Percentiles rank a stretch among this genome's conserved stretches.
Conservation (phyloP, 1,140 invertebrate species). For the Drosophila subobscura region DNA sequence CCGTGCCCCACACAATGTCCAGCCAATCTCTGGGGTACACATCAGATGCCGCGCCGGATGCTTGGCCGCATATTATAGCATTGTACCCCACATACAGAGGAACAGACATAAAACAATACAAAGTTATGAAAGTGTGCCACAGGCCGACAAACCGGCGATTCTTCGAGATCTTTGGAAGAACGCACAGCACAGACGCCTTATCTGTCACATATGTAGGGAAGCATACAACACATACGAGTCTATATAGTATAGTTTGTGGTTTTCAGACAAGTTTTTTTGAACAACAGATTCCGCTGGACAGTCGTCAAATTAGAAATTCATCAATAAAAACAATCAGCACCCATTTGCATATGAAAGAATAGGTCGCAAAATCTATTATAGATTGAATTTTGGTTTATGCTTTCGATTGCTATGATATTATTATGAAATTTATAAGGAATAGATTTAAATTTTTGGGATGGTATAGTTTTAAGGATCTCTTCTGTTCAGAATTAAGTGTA, state of each 20-base stretch:
- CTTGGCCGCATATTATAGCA: conserved; percentile 23
- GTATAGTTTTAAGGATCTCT: no score
- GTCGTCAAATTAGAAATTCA: conserved; percentile 50
- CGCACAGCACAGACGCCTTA: conserved; percentile 12
- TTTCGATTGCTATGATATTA: no score
- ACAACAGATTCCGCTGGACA: conserved; percentile 1
- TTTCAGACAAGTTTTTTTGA: conserved; percentile 20
- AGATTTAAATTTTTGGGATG: not conserved
- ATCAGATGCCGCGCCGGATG: conserved; percentile 70
- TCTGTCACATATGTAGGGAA: conserved; percentile 14
- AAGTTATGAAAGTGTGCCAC: conserved; percentile 66
- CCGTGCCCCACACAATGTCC: conserved; percentile 37
- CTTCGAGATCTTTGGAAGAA: not conserved
- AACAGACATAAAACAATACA: conserved; percentile 44
- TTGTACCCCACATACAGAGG: conserved; percentile 10
- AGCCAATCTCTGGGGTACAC: conserved; percentile 67
- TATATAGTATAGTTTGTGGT: no score
- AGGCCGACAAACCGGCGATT: conserved; percentile 19
- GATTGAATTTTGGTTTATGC: conserved; percentile 18
- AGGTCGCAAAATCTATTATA: conserved; percentile 5
- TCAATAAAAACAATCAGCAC: conserved; percentile 51
- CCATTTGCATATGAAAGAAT: conserved; percentile 26
- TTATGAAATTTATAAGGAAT: no score
- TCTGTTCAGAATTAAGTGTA: no score
- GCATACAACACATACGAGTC: no score